These are phyloP conservation scores for Anthopleura sola DNA, from an alignment of 64 coral and sea anemone genomes.

Conservation along the genomic window DNA sequence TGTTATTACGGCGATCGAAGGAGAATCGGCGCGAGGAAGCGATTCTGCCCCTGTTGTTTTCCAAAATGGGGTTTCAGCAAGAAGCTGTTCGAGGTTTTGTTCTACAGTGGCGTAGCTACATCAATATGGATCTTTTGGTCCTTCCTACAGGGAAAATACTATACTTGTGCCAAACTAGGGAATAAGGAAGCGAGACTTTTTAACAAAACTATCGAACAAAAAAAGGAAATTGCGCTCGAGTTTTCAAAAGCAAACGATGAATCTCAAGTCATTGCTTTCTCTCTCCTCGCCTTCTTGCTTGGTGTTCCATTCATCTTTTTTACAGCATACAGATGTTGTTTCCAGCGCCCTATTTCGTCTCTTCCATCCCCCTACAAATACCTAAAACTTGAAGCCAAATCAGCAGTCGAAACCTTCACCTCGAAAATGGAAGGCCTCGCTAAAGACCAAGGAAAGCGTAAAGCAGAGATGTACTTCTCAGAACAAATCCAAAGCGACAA, in stretches of 20 bases:
- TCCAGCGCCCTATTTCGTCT: slow-evolving; percentile 48
- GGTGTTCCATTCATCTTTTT: slow-evolving; percentile 39
- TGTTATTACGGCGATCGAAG: slow-evolving; percentile 60
- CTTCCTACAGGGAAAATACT: slow-evolving; percentile 69
- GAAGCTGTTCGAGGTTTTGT: slow-evolving; percentile 51
- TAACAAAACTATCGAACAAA: slow-evolving; percentile 31
- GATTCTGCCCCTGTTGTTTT: slow-evolving; percentile 53
- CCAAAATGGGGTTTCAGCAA: slow-evolving; percentile 80
- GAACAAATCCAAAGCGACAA: slow-evolving; percentile 41
- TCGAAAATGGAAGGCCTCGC: slow-evolving; percentile 79
- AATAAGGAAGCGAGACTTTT: slow-evolving; percentile 43
- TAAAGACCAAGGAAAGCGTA: slow-evolving; percentile 73
- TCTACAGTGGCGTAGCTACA: slow-evolving; percentile 52
- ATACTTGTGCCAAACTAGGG: slow-evolving; percentile 61
- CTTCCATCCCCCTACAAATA: slow-evolving; percentile 77
- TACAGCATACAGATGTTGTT: slow-evolving; percentile 63
- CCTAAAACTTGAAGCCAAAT: slow-evolving; percentile 66
- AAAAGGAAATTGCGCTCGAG: slow-evolving; percentile 43
- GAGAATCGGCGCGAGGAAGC: slow-evolving; percentile 26
- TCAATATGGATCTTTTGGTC: slow-evolving; percentile 88
- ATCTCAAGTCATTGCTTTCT: slow-evolving; percentile 58
- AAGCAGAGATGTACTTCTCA: slow-evolving; percentile 74
- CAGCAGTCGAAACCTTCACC: slow-evolving; percentile 72
- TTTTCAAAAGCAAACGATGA: slow-evolving; percentile 48
- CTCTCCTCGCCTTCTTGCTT: slow-evolving; percentile 44